Evolutionary conservation across 2,888 invertebrate species (phyloP), one percentile per base, ranked within the genome.

Genomic region (Oxyteleia sp.): DNA sequence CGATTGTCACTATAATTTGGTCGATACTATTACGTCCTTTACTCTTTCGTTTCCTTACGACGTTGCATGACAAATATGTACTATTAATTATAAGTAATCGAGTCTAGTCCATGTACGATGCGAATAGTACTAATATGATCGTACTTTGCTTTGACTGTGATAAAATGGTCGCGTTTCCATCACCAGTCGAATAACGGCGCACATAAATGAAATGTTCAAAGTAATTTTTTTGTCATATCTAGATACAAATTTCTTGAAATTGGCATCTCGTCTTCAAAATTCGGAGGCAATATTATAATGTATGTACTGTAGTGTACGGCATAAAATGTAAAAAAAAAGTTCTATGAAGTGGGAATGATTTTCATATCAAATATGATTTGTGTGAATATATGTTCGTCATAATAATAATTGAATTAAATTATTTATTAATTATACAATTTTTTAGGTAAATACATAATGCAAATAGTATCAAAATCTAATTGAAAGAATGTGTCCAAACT

Each of bases 101-200:
- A 93, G 89, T 93, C 93, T 93, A 93, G 93, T 93, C 93, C 92
- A 91, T 90, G 91, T 91, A 91, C 90, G 89, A 92, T 91, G 89
- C 91, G 91, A 92, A 91, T 90, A 90, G 87, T 88, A 88, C 59
- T 81, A 79, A 84, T 80, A 79, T 74, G 63, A 63, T 80, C 69
- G 88, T 89, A 88, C 87, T 88, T 88, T 92, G 92, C 91, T 91
- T 91, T 88, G 87, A 90, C 89, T 90, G 91, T 91, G 90, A 91
- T 87, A 85, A 90, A 87, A 87, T 90, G 88, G 86, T 89, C 89
- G 85, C 85, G 82, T 82, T 82, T 86, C 78, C 63, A 80, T 76
- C 79, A 80, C 66, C 72, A 76, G 53, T 80, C 76, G 72, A 85
- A 76, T 72, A 69, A 79, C 63, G 64, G 78, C 61, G 75, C 78